Base-by-base conservation (phyloP, 2,113 vertebrate genomes). In the Nesoenas mayeri region DNA sequence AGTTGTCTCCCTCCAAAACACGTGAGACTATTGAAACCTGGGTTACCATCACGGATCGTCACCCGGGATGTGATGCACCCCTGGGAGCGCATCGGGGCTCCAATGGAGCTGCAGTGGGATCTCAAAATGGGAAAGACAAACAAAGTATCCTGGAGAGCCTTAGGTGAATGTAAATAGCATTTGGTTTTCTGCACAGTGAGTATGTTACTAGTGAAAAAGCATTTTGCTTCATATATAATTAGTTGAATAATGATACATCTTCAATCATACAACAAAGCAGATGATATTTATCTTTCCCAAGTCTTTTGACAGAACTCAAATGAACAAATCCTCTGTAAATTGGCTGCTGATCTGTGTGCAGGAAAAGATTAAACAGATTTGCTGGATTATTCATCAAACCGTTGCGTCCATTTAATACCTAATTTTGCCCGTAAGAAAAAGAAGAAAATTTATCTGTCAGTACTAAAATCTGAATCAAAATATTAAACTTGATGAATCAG, bases 291-390 rank as follows among this genome's bases (percentile, higher is more conserved):
- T 85, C 86, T 56, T 91, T 87, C 32, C 22, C 3, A 2, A 57
- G 44, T 73, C 38, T 71, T 90, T 65, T 42, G 40, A 62, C 70
- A 73, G 47, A 85, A 78, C 5, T 73, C 61, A 53, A 88, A 70
- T 64, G 36, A 88, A 66, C 28, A 90, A 88, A 74, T 67, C 58
- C 44, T 70, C 64, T 44, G 26, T 11, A 86, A 95, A 92, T 29
- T 80, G 29, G 44, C 58, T 73, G 79, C 36, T 74, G 53, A 85
- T 88, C 20, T 72, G 20, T 10, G 64, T 18, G 26, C 18, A 8
- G n/a, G 11, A 36, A 77, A 83, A 77, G 60, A 90, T 86, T 83
- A 79, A 79, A 73, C 50, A 90, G 82, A 90, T 70, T 85, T 74
- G 6, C 42, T 74, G 72, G 82, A 83, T 94, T 92, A 88, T 78